These are phyloP conservation scores for Arnoldichthys spilopterus DNA, from an alignment of 2,797 vertebrate species.

Conservation along the genomic window DNA sequence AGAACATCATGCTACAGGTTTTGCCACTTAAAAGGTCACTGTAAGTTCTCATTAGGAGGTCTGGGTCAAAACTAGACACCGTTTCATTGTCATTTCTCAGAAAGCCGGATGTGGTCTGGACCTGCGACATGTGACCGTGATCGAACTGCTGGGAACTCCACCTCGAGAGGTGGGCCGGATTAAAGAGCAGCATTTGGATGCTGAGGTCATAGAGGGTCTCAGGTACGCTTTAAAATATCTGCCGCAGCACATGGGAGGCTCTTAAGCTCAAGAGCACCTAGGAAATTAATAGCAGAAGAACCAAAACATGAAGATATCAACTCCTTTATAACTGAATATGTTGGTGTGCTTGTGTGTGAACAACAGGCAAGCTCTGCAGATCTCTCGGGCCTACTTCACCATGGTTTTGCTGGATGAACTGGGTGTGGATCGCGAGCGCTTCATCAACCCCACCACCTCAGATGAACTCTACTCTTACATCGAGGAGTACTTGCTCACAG, in stretches of 20 bases:
- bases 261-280: no score
- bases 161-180: slow-evolving; percentile 89
- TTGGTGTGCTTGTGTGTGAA: slow-evolving; percentile 19
- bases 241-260: neutral
- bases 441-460: slow-evolving; percentile 81
- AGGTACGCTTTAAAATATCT: slow-evolving; percentile 74
- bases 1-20: slow-evolving; percentile 93
- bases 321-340: neutral
- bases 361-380: slow-evolving; percentile 83
- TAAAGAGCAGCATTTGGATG: slow-evolving; percentile 80
- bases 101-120: slow-evolving; percentile 89
- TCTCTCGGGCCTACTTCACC: slow-evolving; percentile 89
- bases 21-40: slow-evolving; percentile 37
- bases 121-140: slow-evolving; percentile 84
- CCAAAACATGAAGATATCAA: neutral
- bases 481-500: slow-evolving; percentile 86
- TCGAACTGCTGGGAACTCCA: slow-evolving; percentile 89
- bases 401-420: slow-evolving; percentile 90
- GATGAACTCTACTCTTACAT: slow-evolving; percentile 91
- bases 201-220: slow-evolving; percentile 87
- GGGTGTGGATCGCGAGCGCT: slow-evolving; percentile 89
- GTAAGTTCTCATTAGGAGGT: neutral
- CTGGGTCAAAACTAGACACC: no score
- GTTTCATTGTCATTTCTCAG: slow-evolving; percentile 66
- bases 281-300: neutral